These are phyloP conservation scores for Toxostoma redivivum DNA, from an alignment of 2,113 vertebrate genomes.

Conservation along the genomic window DNA sequence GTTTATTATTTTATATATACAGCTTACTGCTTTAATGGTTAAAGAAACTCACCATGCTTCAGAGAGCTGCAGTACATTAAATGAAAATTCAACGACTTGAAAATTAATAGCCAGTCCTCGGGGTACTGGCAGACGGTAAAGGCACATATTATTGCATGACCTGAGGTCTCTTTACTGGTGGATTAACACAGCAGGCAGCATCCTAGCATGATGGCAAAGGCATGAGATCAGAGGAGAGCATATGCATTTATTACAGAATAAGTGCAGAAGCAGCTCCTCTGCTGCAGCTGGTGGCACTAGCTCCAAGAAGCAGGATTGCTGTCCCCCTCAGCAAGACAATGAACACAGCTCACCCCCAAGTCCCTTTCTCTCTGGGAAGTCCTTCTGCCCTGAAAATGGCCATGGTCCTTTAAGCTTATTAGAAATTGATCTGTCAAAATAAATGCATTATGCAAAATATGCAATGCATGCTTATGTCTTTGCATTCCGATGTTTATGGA, in stretches of 20 bases:
- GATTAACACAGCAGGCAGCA: constrained; percentile 31
- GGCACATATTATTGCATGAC: constrained; percentile 11
- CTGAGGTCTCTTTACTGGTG: constrained; percentile 22
- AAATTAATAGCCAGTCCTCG: constrained; percentile 36
- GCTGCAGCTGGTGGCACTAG: constrained; percentile 2
- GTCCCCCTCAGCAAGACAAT: not conserved
- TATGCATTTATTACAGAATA: not conserved
- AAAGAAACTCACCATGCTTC: not conserved
- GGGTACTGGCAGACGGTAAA: constrained; percentile 30
- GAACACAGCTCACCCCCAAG: not conserved
- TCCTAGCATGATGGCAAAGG: not conserved
- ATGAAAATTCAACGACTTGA: constrained; percentile 25
- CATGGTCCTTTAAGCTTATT: not conserved
- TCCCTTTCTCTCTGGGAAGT: not conserved
- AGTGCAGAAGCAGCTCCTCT: not conserved
- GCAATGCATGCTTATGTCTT: not conserved
- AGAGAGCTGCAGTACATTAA: constrained; percentile 4
- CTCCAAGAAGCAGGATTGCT: not conserved
- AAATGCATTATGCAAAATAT: not conserved
- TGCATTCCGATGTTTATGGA: not conserved
- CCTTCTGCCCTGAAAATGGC: not conserved
- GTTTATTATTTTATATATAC: not conserved
- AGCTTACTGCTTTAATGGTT: not conserved
- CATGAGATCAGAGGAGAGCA: constrained; percentile 2
- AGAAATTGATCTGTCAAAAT: not conserved